Conservation (phyloP, 2,113 vertebrate genomes). For the Otocyon megalotis region DNA sequence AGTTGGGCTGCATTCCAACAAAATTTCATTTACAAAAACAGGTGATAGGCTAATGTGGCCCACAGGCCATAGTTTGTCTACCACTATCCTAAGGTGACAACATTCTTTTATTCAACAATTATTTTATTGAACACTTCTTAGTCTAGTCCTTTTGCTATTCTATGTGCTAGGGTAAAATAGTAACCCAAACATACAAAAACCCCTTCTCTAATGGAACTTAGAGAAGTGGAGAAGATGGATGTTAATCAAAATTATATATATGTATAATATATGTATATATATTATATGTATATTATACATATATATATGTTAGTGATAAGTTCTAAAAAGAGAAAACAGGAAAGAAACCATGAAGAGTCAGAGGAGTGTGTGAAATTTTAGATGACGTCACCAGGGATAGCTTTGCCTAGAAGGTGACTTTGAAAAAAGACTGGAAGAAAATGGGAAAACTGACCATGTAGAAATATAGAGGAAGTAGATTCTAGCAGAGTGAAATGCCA, state of each 20-base stretch:
- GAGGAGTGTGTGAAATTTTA: not conserved
- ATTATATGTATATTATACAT: not conserved
- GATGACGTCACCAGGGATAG: not conserved
- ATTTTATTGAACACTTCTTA: not conserved
- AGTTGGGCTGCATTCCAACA: not conserved
- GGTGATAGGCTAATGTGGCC: slow-evolving; percentile 22
- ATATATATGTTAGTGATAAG: not conserved
- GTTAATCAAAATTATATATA: not conserved
- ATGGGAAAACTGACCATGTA: not conserved
- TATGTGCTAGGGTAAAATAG: not conserved
- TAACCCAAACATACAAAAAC: not conserved
- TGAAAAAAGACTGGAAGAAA: slow-evolving; percentile 5
- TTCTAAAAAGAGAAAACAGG: slow-evolving; percentile 29
- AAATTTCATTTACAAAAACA: slow-evolving; percentile 55
- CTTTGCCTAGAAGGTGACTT: not conserved
- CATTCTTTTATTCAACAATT: not conserved
- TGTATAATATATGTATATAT: not conserved
- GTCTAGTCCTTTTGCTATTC: slow-evolving; percentile 9
- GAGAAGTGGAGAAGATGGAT: not conserved
- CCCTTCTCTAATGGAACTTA: not conserved
- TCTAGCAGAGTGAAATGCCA: not conserved
- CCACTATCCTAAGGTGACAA: not conserved
- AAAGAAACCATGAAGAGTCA: not conserved
- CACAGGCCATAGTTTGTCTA: slow-evolving; percentile 27
- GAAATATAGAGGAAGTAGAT: not conserved